Percentiles rank a stretch among this genome's conserved stretches.
Conservation (phyloP, 2,113 vertebrate genomes). For the Cyprinodon variegatus region DNA sequence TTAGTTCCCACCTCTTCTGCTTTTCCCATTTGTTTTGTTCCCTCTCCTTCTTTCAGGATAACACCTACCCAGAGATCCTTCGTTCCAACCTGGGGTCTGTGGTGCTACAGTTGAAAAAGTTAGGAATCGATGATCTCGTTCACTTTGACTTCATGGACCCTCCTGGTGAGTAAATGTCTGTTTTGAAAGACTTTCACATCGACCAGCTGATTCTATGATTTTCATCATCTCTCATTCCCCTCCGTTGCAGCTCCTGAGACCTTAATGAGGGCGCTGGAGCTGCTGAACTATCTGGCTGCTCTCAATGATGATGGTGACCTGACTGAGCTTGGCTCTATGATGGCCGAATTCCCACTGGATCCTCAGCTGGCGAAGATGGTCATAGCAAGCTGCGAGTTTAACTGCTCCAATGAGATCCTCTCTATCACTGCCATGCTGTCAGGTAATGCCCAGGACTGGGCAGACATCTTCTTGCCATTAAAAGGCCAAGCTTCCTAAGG, state of each 20-base stretch:
- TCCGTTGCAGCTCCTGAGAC: constrained; percentile 90
- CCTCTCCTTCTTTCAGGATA: constrained; percentile 82
- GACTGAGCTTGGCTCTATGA: constrained; percentile 98
- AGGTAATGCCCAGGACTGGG: constrained; percentile 93
- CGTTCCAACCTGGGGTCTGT: constrained; percentile 97
- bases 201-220: not conserved
- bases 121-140: constrained; percentile 97
- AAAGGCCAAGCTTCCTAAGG: constrained; percentile 27
- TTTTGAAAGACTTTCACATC: not conserved
- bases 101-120: constrained; percentile 96
- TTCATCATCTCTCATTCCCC: not conserved
- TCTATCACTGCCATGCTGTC: constrained; percentile 99
- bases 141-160: constrained; percentile 99
- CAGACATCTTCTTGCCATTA: constrained; percentile 57
- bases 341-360: constrained; percentile 98
- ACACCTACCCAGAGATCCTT: constrained; percentile 98
- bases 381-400: constrained; percentile 99
- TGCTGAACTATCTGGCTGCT: constrained; percentile 96
- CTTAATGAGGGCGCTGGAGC: constrained; percentile 96
- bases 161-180: constrained; percentile 82
- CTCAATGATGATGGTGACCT: constrained; percentile 98
- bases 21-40: not conserved
- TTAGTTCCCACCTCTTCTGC: not conserved
- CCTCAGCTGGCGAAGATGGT: constrained; percentile 99
- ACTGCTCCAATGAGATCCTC: constrained; percentile 99